These are phyloP conservation scores for Naso thynnoides DNA, from an alignment of 2,797 vertebrate genomes.

Conservation along the genomic window DNA sequence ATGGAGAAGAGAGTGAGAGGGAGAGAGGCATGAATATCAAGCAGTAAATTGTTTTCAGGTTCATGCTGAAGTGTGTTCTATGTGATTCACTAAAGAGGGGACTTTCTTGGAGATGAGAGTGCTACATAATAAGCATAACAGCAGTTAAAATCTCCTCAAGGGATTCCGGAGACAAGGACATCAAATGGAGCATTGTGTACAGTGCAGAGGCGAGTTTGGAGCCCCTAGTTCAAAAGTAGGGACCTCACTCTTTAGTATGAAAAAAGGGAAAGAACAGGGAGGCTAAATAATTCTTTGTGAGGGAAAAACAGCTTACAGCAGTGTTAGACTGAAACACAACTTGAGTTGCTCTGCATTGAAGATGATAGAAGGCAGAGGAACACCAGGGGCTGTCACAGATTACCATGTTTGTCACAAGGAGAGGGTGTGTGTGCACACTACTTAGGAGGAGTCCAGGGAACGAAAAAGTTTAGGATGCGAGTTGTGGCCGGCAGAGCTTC, in stretches of 20 bases:
- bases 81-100: constrained; percentile 49
- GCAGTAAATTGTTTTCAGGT: constrained; percentile 54
- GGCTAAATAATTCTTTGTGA: constrained; percentile 44
- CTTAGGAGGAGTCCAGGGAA: constrained; percentile 46
- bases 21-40: constrained; percentile 54
- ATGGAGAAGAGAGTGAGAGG: constrained; percentile 21
- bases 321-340: constrained; percentile 41
- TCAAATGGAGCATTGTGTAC: constrained; percentile 39
- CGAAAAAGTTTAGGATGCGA: constrained; percentile 20
- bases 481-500: constrained; percentile 36
- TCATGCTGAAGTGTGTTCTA: constrained; percentile 47
- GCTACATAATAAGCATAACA: constrained; percentile 40
- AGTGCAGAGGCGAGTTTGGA: constrained; percentile 27
- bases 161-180: constrained; percentile 30
- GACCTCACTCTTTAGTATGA: constrained; percentile 18
- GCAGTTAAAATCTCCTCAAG: constrained; percentile 30
- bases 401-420: constrained; percentile 53
- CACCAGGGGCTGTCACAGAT: constrained; percentile 49
- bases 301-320: constrained; percentile 53
- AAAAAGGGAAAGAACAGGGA: constrained; percentile 31
- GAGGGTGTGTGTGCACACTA: constrained; percentile 28
- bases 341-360: constrained; percentile 24
- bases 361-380: constrained; percentile 47
- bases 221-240: constrained; percentile 16
- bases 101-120: constrained; percentile 50